A percentile compares a stretch with the other conserved stretches of the same genome.
Conservation (phyloP, 1,140 invertebrate genomes). For the Drosophila orosa region DNA sequence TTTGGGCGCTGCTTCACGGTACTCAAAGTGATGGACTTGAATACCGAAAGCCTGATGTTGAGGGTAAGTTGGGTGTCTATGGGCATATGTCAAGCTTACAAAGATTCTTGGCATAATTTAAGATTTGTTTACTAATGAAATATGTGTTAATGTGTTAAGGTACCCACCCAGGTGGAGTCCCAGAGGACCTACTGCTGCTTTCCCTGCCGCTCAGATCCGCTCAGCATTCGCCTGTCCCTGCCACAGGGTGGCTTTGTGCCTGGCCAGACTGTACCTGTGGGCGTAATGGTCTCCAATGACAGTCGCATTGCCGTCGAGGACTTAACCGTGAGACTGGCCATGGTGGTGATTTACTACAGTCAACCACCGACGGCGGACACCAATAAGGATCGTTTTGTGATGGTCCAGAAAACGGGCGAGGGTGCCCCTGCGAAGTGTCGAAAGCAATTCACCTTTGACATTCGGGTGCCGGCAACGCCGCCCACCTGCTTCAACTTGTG, state of each 20-base stretch:
- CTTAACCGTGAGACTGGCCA: slow-evolving; percentile 85
- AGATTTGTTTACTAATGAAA: not conserved
- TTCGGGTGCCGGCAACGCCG: slow-evolving; percentile 88
- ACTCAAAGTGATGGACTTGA: slow-evolving; percentile 89
- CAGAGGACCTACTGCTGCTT: slow-evolving; percentile 71
- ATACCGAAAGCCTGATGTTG: slow-evolving; percentile 84
- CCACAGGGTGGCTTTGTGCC: slow-evolving; percentile 77
- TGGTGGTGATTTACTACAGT: slow-evolving; percentile 80
- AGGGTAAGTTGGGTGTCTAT: slow-evolving; percentile 50
- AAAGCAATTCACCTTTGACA: slow-evolving; percentile 64
- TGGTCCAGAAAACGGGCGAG: slow-evolving; percentile 85
- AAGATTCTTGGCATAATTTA: not conserved
- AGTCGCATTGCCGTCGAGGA: slow-evolving; percentile 85
- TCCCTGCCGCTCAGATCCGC: slow-evolving; percentile 65
- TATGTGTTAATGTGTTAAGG: slow-evolving; percentile 26
- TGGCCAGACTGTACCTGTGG: slow-evolving; percentile 68
- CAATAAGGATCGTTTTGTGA: slow-evolving; percentile 85
- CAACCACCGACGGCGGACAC: slow-evolving; percentile 85
- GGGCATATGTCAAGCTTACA: not conserved
- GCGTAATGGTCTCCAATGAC: slow-evolving; percentile 65
- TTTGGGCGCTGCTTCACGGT: slow-evolving; percentile 89
- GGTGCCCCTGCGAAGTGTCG: slow-evolving; percentile 83
- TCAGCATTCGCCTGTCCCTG: slow-evolving; percentile 57
- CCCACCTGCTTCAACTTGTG: slow-evolving; percentile 89
- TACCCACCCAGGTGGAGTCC: slow-evolving; percentile 62